Evolutionary conservation across 1,140 invertebrate species (phyloP).

Genomic region (Laodelphax striatellus): DNA sequence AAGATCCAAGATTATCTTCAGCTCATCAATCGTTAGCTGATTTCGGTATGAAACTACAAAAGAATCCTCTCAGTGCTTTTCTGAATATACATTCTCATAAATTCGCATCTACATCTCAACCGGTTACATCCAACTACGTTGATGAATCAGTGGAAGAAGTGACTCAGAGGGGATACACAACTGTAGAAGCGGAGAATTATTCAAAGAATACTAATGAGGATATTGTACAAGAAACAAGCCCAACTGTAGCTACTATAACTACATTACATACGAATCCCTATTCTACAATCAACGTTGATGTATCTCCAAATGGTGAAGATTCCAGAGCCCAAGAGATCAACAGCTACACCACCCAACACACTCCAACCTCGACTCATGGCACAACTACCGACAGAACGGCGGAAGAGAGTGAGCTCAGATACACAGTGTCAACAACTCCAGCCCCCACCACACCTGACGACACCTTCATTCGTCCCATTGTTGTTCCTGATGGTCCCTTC

Average conservation of each 20-base stretch:
- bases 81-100: too few species aligned
- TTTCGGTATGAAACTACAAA: too few species aligned
- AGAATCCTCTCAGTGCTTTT: too few species aligned
- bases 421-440: neutral
- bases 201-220: neutral
- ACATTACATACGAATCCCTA: constrained; percentile 16
- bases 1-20: too few species aligned
- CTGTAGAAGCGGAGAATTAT: neutral
- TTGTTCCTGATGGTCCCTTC: neutral
- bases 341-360: neutral
- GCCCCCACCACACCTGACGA: neutral
- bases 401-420: neutral
- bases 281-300: constrained; percentile 13
- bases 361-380: too few species aligned
- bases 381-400: too few species aligned
- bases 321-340: neutral
- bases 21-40: too few species aligned
- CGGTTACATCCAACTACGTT: neutral
- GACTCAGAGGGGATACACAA: neutral
- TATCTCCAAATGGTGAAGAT: constrained; percentile 6
- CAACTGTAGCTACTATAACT: neutral
- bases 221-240: neutral
- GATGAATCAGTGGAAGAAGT: neutral
- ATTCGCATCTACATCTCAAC: neutral
- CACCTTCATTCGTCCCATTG: constrained; percentile 5